These are phyloP conservation scores for Griposia aprilina DNA, from an alignment of 2,888 invertebrate species.

Conservation along the genomic window DNA sequence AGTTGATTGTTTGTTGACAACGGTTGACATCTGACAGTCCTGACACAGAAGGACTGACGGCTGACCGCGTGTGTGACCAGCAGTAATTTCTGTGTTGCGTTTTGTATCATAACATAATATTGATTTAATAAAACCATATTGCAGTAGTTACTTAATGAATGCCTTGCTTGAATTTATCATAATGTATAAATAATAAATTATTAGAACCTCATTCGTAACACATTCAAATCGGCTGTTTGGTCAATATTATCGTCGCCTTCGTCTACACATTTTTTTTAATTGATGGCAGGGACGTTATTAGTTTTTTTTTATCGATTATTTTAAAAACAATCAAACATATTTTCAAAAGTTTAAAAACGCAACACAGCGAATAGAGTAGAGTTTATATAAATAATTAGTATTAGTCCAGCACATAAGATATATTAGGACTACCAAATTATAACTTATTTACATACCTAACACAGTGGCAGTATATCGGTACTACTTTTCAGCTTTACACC, in stretches of 20 bases:
- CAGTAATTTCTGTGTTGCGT: background rate
- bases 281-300: conserved; percentile 13
- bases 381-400: background rate
- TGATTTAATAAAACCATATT: too few relatives aligned
- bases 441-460: too few relatives aligned
- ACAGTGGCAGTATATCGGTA: background rate
- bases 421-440: background rate
- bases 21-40: background rate
- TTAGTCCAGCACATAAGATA: too few relatives aligned
- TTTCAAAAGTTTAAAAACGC: background rate
- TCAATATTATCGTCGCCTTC: conserved; percentile 31
- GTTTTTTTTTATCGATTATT: conserved; percentile 13
- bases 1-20: conserved; percentile 11
- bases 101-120: background rate
- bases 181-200: too few relatives aligned
- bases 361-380: background rate
- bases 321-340: background rate
- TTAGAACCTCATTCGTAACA: background rate
- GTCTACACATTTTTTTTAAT: background rate
- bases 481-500: conserved; percentile 60
- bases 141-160: background rate
- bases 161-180: too few relatives aligned
- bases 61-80: conserved; percentile 4
- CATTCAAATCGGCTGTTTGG: conserved; percentile 4
- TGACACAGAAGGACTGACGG: background rate